Evolutionary conservation across 2,888 invertebrate species (phyloP).

Genomic region (Phaedon cochleariae): DNA sequence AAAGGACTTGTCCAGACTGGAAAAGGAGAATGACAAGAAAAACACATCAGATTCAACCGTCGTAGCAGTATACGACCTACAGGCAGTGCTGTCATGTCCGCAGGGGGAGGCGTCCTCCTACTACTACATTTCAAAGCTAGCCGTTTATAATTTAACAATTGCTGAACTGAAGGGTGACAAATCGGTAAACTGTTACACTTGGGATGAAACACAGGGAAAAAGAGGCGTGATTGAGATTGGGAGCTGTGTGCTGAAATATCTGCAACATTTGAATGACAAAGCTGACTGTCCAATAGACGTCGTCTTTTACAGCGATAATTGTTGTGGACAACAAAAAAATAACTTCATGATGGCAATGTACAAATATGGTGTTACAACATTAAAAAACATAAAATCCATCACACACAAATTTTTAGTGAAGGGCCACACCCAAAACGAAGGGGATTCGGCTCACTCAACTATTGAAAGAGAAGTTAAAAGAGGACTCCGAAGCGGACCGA

Average conservation of each 20-base stretch:
- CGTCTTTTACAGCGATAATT: slow-evolving; percentile 23
- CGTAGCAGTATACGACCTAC: slow-evolving; percentile 6
- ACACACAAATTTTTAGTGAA: slow-evolving; percentile 22
- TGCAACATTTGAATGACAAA: slow-evolving; percentile 9
- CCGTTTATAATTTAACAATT: slow-evolving; percentile 4
- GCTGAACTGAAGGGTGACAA: slow-evolving; percentile 3
- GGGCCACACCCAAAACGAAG: slow-evolving; percentile 22
- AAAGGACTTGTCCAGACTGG: slow-evolving; percentile 13
- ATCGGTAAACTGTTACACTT: neutral
- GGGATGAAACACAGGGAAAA: slow-evolving; percentile 6
- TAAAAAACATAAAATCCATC: slow-evolving; percentile 24
- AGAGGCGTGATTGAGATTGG: slow-evolving; percentile 8
- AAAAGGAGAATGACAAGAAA: slow-evolving; percentile 12
- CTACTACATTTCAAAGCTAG: neutral
- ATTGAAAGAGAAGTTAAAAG: slow-evolving; percentile 24
- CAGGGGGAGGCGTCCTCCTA: neutral
- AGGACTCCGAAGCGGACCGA: slow-evolving; percentile 23
- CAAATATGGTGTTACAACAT: slow-evolving; percentile 27
- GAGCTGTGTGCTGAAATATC: slow-evolving; percentile 8
- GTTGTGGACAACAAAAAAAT: slow-evolving; percentile 40
- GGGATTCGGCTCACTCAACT: slow-evolving; percentile 24
- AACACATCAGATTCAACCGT: slow-evolving; percentile 3
- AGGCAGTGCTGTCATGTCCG: neutral
- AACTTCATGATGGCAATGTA: slow-evolving; percentile 37
- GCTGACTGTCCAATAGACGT: slow-evolving; percentile 3